Conservation (phyloP, 2,113 vertebrate species). For the Lagopus leucura region DNA sequence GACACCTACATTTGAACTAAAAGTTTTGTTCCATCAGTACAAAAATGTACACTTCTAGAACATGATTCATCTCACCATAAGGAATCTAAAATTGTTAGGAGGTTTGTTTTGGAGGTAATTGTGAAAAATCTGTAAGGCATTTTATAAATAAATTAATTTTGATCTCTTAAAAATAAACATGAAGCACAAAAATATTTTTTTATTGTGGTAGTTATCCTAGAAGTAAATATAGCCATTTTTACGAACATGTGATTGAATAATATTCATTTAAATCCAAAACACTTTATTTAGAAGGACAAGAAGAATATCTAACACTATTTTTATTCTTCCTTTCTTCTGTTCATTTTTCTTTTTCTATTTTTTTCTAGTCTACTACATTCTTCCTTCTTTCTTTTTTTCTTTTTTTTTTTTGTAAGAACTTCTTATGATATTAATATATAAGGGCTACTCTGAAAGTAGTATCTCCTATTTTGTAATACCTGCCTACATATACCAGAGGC, state of each 20-base stretch:
- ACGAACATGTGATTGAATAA: background rate
- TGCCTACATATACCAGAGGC: too few relatives aligned
- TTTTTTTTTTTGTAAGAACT: too few relatives aligned
- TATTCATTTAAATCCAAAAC: background rate
- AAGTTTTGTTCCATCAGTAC: background rate
- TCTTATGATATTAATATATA: too few relatives aligned
- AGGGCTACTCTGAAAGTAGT: too few relatives aligned
- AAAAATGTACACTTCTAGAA: background rate
- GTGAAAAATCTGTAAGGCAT: background rate
- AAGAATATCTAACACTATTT: background rate
- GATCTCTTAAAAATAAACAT: background rate
- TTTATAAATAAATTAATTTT: background rate
- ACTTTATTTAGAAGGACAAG: background rate
- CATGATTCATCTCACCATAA: background rate
- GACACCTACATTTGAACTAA: background rate
- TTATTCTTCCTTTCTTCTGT: background rate
- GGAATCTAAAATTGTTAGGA: background rate
- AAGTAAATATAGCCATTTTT: background rate
- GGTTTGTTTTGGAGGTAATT: background rate
- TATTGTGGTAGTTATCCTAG: background rate
- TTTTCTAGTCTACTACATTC: background rate
- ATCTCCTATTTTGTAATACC: too few relatives aligned
- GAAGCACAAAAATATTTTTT: rapidly evolving
- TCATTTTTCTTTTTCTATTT: too few relatives aligned
- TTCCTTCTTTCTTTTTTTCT: background rate